Evolutionary conservation across 2,113 vertebrate species (phyloP).

Genomic region (Plestiodon gilberti): DNA sequence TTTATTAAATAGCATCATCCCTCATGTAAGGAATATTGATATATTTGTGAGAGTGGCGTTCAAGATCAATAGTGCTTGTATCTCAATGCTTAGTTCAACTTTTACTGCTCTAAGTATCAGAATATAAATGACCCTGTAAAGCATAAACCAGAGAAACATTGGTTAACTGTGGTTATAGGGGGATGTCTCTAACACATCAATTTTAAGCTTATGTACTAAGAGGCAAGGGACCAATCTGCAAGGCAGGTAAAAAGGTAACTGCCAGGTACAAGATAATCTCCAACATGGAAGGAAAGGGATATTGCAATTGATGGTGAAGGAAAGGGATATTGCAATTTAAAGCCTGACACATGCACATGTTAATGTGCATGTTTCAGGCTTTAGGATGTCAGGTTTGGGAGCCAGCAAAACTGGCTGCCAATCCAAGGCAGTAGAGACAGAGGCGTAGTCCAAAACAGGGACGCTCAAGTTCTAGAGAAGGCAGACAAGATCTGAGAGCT

Average conservation of each 20-base stretch:
- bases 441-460: too few relatives aligned
- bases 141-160: constrained; percentile 5
- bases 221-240: background rate
- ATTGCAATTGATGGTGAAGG: too few relatives aligned
- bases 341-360: too few relatives aligned
- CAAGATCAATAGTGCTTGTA: constrained; percentile 5
- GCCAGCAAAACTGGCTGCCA: too few relatives aligned
- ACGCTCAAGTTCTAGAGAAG: too few relatives aligned
- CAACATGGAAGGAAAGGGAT: background rate
- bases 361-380: too few relatives aligned
- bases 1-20: background rate
- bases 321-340: too few relatives aligned
- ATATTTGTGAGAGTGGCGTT: constrained; percentile 30
- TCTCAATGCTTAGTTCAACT: constrained; percentile 43
- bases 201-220: background rate
- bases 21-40: constrained; percentile 7
- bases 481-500: too few relatives aligned
- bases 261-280: background rate
- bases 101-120: constrained; percentile 39
- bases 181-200: background rate
- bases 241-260: background rate
- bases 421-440: too few relatives aligned
- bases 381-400: too few relatives aligned
- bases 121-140: constrained; percentile 29
- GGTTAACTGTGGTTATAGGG: constrained; percentile 8